Evolutionary conservation across 2,797 vertebrate species (phyloP), one percentile per base, ranked within the genome.

Genomic region (Staurois parvus): DNA sequence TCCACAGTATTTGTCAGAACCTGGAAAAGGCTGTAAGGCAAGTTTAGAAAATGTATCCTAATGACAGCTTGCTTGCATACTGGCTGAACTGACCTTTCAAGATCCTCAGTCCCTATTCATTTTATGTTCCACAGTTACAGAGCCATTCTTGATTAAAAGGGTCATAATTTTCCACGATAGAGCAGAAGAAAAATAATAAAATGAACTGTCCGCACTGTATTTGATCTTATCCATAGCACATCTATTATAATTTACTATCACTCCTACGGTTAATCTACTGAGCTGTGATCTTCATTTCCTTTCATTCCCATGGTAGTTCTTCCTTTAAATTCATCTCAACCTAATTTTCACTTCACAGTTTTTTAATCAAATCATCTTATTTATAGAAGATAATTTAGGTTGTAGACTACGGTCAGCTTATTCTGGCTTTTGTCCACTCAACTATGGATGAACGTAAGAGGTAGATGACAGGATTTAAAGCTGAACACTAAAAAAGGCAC

Each of bases 331-430:
- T 75, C 4, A 40, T 26, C 62, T 72, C 67, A 72, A 72, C 26
- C 83, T 79, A 11, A 84, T 84, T 78, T 84, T 79, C 83, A 64
- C 48, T 59, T 77, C 56, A 42, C 37, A 52, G 37, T 48, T 84
- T 84, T 79, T 78, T 84, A 72, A 84, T 84, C 48, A 78, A 78
- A 72, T 78, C 29, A n/a, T 26, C 21, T 26, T 78, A 78, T 72
- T 84, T 84, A 78, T 84, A 79, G 83, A 84, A 84, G 62, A 30
- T 72, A 84, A 84, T 78, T 78, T 84, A 84, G 83, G 48, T 2
- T 32, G 15, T 48, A 79, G 26, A 40, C 62, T 69, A 52, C 34
- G 42, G 67, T 72, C 66, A 72, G 37, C 21, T 56, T 29, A 79
- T 24, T 30, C 3, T 42, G 37, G 29, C 26, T 52, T 37, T 21